These are phyloP conservation scores for Catostylus mosaicus DNA, from an alignment of 30 jellyfish, hydroid and myxozoan species.

Conservation along the genomic window DNA sequence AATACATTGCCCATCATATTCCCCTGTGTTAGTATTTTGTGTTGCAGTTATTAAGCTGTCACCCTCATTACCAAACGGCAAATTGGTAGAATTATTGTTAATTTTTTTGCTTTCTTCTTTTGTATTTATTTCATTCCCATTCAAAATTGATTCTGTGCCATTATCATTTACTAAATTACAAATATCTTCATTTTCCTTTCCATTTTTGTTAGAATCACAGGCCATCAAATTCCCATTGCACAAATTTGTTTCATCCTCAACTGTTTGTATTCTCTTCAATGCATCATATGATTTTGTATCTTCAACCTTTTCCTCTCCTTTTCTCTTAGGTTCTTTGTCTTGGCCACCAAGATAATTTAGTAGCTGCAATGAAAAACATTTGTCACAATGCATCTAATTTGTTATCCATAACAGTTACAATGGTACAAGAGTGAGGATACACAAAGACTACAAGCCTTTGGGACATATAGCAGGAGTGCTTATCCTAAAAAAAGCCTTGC, in stretches of 20 bases:
- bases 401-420: too few species aligned
- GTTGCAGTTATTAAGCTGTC: neutral
- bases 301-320: neutral
- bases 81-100: neutral
- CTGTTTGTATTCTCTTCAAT: neutral
- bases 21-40: neutral
- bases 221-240: neutral
- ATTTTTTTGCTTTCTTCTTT: neutral
- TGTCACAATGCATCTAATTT: neutral
- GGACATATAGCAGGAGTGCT: too few species aligned
- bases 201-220: neutral
- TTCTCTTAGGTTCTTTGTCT: neutral
- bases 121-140: neutral
- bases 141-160: neutral
- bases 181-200: neutral
- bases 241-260: neutral
- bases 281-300: neutral
- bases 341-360: conserved; percentile 15
- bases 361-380: neutral
- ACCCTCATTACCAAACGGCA: neutral
- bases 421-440: too few species aligned
- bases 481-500: too few species aligned
- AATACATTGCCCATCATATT: neutral
- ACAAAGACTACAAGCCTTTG: too few species aligned
- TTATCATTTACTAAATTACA: neutral